A percentile compares a stretch with the other conserved stretches of the same genome.
phyloP scores from a whole-genome alignment of 2,888 invertebrate species.

The Tenthredo mesomela region DNA sequence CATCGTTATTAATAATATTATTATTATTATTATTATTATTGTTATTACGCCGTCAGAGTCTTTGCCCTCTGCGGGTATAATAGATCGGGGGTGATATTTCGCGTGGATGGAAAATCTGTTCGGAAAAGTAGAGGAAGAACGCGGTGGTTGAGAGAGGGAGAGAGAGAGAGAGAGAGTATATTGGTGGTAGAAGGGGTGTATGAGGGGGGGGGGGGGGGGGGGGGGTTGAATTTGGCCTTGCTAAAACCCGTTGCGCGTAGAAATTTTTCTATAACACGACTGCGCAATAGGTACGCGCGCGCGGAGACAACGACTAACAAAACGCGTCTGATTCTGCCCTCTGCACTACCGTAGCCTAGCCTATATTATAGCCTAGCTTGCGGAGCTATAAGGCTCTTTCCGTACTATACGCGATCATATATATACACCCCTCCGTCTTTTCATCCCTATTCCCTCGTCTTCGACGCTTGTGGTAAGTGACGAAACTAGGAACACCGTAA shows the following conservation, averaged over 20 bases:
- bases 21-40: no score
- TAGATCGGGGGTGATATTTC: neutral
- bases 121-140: neutral
- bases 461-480: conserved; percentile 4
- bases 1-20: no score
- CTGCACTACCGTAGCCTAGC: conserved; percentile 1
- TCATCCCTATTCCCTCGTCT: conserved; percentile 25
- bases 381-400: neutral
- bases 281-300: conserved; percentile 15
- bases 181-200: conserved; percentile 50
- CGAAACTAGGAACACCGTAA: neutral
- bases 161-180: no score
- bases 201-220: neutral
- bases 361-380: no score
- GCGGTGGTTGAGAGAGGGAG: conserved; percentile 6
- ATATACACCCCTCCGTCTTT: conserved; percentile 10
- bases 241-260: conserved; percentile 20
- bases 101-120: conserved; percentile 36
- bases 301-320: conserved; percentile 1
- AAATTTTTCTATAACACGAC: conserved; percentile 9
- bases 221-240: conserved; percentile 41
- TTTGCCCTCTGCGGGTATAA: conserved; percentile 9
- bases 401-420: neutral
- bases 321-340: conserved; percentile 33
- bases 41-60: neutral